Evolutionary conservation across 2,888 invertebrate genomes (phyloP).

Genomic region (Notodonta dromedarius): DNA sequence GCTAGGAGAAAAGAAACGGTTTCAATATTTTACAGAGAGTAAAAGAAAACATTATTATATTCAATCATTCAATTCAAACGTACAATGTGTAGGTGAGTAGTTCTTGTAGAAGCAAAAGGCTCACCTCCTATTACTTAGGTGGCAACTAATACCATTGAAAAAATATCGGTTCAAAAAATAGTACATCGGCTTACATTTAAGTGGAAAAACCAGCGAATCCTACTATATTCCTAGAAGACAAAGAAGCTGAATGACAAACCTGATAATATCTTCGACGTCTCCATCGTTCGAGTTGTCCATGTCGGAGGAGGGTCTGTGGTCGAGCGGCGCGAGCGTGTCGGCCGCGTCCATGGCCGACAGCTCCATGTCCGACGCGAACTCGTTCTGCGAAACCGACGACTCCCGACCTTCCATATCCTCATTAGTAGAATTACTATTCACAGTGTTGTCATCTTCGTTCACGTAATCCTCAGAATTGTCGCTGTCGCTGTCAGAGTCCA

Average conservation of each 20-base stretch:
- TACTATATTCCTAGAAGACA: not conserved
- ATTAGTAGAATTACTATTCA: slow-evolving; percentile 75
- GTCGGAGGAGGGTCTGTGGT: slow-evolving; percentile 77
- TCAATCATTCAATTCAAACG: too few relatives aligned
- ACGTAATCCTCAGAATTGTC: slow-evolving; percentile 74
- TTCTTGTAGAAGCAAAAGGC: too few relatives aligned
- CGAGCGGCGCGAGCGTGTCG: slow-evolving; percentile 80
- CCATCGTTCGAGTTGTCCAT: slow-evolving; percentile 85
- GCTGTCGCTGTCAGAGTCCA: slow-evolving; percentile 86
- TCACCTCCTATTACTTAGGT: too few relatives aligned
- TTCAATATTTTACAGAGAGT: not conserved
- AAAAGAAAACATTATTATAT: not conserved
- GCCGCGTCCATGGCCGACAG: slow-evolving; percentile 85
- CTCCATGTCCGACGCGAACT: slow-evolving; percentile 86
- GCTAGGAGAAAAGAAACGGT: not conserved
- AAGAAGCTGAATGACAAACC: slow-evolving; percentile 53
- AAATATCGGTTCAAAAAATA: too few relatives aligned
- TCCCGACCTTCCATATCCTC: slow-evolving; percentile 72
- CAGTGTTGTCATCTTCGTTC: slow-evolving; percentile 76
- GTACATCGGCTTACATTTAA: too few relatives aligned
- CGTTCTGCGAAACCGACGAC: slow-evolving; percentile 80
- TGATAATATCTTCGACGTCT: slow-evolving; percentile 86
- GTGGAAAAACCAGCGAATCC: too few relatives aligned
- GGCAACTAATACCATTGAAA: too few relatives aligned
- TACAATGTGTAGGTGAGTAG: too few relatives aligned